These are phyloP conservation scores for Calyptommatus sinebrachiatus DNA, from an alignment of 2,113 vertebrate genomes.

Conservation along the genomic window DNA sequence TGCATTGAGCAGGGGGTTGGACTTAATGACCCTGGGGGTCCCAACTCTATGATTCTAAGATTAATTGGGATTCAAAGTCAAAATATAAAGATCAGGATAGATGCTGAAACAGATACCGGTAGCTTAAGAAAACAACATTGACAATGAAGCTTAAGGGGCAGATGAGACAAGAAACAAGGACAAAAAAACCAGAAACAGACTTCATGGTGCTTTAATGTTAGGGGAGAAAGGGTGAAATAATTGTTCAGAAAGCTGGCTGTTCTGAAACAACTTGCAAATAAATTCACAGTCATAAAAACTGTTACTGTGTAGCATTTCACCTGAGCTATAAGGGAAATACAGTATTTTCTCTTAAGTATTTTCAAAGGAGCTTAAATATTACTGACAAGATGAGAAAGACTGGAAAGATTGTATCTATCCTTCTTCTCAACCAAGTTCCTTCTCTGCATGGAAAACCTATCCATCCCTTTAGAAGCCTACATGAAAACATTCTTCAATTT, in stretches of 20 bases:
- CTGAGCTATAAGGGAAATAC: neutral
- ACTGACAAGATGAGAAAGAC: neutral
- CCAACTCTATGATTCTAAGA: neutral
- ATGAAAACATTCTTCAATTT: neutral
- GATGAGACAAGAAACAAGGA: neutral
- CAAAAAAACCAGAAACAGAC: too few species aligned
- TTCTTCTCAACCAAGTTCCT: too few species aligned
- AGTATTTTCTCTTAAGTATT: neutral
- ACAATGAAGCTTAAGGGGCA: neutral
- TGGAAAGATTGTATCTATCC: neutral
- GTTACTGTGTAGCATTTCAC: neutral
- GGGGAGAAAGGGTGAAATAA: neutral
- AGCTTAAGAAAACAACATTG: neutral
- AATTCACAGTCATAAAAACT: neutral
- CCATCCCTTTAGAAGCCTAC: too few species aligned
- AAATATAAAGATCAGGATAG: neutral
- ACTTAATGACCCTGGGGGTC: too few species aligned
- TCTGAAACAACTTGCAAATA: neutral
- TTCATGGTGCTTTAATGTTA: neutral
- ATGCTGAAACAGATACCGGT: neutral
- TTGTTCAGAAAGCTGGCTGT: neutral
- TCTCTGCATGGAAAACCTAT: too few species aligned
- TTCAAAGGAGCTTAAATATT: neutral
- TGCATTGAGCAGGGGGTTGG: too few species aligned
- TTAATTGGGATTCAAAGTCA: neutral